A percentile compares a stretch with the other conserved stretches of the same genome.
Evolutionary conservation across 2,888 invertebrate species (phyloP).

Genomic region (Sphaerophoria taeniata): DNA sequence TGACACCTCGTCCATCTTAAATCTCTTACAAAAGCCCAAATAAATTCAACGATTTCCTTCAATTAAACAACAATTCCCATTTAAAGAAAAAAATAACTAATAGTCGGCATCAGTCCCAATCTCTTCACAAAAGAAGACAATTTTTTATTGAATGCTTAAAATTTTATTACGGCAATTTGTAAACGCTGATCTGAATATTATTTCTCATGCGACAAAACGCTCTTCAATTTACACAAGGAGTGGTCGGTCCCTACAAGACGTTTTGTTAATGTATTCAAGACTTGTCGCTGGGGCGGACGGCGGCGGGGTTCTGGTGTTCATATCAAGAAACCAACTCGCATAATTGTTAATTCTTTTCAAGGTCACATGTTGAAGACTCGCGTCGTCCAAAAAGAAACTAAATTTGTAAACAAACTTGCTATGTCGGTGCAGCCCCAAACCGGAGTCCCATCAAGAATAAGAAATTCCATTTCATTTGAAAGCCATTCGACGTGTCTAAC

Average conservation of each 20-base stretch:
- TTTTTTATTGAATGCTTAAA: slow-evolving; percentile 22
- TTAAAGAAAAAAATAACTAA: background rate
- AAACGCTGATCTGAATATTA: slow-evolving; percentile 24
- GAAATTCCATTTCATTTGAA: slow-evolving; percentile 53
- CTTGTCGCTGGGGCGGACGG: slow-evolving; percentile 21
- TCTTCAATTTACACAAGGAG: slow-evolving; percentile 41
- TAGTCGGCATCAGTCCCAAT: slow-evolving; percentile 4
- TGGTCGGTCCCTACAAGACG: slow-evolving; percentile 1
- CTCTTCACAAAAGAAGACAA: background rate
- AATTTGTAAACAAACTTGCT: slow-evolving; percentile 36
- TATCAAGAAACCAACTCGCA: background rate
- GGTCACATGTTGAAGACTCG: slow-evolving; percentile 31
- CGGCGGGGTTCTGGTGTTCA: background rate
- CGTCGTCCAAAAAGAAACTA: background rate
- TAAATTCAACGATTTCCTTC: slow-evolving; percentile 17
- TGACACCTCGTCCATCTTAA: background rate
- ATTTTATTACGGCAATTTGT: slow-evolving; percentile 35
- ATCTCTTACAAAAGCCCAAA: slow-evolving; percentile 1
- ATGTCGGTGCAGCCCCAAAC: slow-evolving; percentile 10
- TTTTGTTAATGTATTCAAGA: slow-evolving; percentile 45
- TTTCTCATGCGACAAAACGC: slow-evolving; percentile 12
- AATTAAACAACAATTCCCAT: no score
- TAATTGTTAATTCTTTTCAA: slow-evolving; percentile 54
- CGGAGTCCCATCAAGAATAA: slow-evolving; percentile 5
- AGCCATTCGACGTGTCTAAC: slow-evolving; percentile 19